Evolutionary conservation across 2,113 vertebrate species (phyloP).

Genomic region (Elephas maximus): DNA sequence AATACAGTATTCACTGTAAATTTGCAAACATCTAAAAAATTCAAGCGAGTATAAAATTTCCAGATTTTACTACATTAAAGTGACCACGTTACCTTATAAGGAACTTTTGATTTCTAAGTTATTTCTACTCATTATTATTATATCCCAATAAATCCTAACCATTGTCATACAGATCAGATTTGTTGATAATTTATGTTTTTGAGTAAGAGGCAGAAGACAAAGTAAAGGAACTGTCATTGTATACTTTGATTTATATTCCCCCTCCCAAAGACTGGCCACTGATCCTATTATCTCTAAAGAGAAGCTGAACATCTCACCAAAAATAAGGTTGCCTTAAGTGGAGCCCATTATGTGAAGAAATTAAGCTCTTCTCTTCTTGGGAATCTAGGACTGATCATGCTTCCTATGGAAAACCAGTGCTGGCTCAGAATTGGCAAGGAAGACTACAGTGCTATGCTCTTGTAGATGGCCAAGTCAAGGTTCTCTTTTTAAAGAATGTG

Average conservation of each 20-base stretch:
- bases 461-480: neutral
- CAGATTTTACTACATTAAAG: constrained; percentile 2
- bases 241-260: constrained; percentile 31
- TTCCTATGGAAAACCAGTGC: neutral
- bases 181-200: neutral
- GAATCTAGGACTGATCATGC: accelerated
- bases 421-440: neutral
- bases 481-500: neutral
- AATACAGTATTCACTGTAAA: neutral
- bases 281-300: constrained; percentile 57
- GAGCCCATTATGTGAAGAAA: neutral
- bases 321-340: neutral
- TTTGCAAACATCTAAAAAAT: constrained; percentile 29
- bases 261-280: constrained; percentile 58
- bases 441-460: neutral
- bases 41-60: neutral
- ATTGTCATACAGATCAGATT: neutral
- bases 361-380: neutral
- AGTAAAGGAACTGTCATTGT: neutral
- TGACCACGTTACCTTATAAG: neutral
- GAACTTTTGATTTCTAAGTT: neutral
- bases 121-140: neutral
- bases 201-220: neutral
- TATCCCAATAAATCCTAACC: neutral
- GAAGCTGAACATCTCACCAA: neutral